Conservation (phyloP, 2,797 vertebrate species). For the Numenius phaeopus region DNA sequence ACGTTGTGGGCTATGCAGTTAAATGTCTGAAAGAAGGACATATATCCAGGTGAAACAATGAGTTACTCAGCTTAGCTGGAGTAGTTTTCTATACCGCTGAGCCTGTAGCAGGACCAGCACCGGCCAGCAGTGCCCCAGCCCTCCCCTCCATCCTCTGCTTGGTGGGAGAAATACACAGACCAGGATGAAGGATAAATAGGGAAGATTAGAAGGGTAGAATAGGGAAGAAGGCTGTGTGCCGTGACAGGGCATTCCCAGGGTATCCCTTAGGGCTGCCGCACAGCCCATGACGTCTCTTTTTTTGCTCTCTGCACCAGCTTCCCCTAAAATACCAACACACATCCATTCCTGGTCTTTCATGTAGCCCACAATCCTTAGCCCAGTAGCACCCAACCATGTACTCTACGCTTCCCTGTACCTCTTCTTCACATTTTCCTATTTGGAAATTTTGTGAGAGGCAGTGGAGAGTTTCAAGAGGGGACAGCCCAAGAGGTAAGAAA, state of each 20-base stretch:
- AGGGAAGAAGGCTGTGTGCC: background rate
- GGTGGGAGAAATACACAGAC: background rate
- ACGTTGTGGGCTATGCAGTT: background rate
- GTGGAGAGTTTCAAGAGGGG: background rate
- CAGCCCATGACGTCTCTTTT: background rate
- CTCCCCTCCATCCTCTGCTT: background rate
- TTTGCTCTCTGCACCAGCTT: background rate
- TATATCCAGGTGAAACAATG: background rate
- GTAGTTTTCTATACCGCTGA: background rate
- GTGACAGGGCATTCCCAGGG: background rate
- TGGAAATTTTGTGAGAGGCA: background rate
- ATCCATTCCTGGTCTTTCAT: background rate
- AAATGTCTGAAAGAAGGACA: background rate
- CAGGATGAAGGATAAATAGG: background rate
- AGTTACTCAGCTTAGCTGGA: background rate
- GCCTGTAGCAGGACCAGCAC: background rate
- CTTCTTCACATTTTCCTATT: background rate
- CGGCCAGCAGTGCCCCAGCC: background rate
- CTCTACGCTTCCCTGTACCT: background rate
- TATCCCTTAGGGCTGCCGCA: background rate
- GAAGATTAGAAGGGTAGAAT: background rate
- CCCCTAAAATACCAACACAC: background rate
- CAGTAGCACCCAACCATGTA: rapidly evolving
- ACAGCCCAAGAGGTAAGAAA: background rate
- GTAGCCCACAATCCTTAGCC: background rate